phyloP scores from a whole-genome alignment of 2,888 invertebrate genomes.

The Spicauda simplicius region DNA sequence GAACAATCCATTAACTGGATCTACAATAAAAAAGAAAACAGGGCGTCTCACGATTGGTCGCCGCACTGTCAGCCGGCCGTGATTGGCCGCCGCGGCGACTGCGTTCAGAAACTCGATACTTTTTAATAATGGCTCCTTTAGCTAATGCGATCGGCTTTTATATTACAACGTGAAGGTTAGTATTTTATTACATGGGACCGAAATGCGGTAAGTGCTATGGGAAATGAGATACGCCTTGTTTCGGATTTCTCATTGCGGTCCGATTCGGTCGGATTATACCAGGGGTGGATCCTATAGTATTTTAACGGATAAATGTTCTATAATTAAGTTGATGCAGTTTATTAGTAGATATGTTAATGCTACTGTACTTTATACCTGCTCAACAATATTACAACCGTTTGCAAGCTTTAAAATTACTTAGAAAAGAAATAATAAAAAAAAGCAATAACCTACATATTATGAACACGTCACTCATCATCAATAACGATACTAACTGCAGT shows the following conservation, averaged over 20 bases:
- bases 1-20: constrained; percentile 82
- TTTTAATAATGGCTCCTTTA: constrained; percentile 84
- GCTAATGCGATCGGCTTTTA: constrained; percentile 82
- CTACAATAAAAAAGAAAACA: constrained; percentile 72
- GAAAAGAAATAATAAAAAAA: no score
- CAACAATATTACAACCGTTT: not conserved
- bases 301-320: constrained; percentile 5
- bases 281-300: constrained; percentile 16
- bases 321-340: not conserved
- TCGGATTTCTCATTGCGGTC: constrained; percentile 62
- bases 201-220: constrained; percentile 74
- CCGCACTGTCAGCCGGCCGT: constrained; percentile 60
- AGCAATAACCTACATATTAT: not conserved
- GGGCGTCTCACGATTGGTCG: constrained; percentile 66
- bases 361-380: not conserved
- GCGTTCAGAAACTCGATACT: constrained; percentile 82
- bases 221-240: constrained; percentile 62
- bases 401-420: no score
- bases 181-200: constrained; percentile 79
- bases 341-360: not conserved
- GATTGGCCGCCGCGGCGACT: constrained; percentile 68
- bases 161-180: constrained; percentile 72
- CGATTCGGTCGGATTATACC: constrained; percentile 58
- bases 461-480: constrained; percentile 13
- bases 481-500: constrained; percentile 8